Percentiles rank a stretch among this genome's conserved stretches.
Evolutionary conservation across 2,113 vertebrate species (phyloP).

Genomic region (Zosterops japonicus): DNA sequence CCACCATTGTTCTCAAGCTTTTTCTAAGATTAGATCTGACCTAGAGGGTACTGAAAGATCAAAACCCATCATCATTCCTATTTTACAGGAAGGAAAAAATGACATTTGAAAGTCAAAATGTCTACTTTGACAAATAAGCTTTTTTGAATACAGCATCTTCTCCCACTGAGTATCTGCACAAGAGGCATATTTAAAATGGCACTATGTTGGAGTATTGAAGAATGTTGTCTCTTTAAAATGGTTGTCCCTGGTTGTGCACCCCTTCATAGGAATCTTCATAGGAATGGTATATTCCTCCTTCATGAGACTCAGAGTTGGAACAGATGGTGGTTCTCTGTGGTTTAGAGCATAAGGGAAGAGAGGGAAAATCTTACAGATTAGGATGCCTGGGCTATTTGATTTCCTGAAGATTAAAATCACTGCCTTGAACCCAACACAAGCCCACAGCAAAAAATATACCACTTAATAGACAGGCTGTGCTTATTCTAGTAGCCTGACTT

Average conservation of each 20-base stretch:
- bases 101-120: background rate
- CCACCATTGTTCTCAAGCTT: background rate
- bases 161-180: background rate
- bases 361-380: background rate
- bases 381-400: background rate
- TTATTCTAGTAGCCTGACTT: background rate
- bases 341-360: background rate
- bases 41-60: background rate
- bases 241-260: background rate
- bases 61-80: background rate
- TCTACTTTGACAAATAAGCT: background rate
- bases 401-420: background rate
- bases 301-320: background rate
- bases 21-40: conserved; percentile 11
- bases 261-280: background rate
- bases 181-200: background rate
- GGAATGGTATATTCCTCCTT: background rate
- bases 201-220: background rate
- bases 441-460: background rate
- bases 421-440: background rate
- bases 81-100: background rate
- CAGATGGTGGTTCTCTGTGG: background rate
- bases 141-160: background rate
- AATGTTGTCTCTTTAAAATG: background rate
- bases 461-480: background rate